These are phyloP conservation scores for Fabriciana adippe DNA, from an alignment of 2,888 invertebrate genomes.

Conservation along the genomic window DNA sequence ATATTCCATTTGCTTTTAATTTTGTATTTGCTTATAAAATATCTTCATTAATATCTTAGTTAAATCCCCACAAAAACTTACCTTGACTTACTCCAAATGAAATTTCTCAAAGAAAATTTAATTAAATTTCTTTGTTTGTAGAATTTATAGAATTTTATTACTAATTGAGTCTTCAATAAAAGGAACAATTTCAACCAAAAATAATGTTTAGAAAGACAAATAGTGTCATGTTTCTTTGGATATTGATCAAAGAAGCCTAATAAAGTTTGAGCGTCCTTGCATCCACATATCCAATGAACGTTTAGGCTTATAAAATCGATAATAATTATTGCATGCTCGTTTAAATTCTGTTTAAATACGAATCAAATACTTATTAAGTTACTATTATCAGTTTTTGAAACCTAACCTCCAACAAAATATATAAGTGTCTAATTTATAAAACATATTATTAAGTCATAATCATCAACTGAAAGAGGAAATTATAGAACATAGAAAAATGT, in stretches of 20 bases:
- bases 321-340: conserved; percentile 17
- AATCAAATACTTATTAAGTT: neutral
- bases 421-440: neutral
- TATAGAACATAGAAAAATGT: conserved; percentile 17
- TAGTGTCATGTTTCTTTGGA: conserved; percentile 15
- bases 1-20: too few relatives aligned
- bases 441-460: neutral
- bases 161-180: neutral
- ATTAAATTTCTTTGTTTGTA: neutral
- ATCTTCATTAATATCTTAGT: too few relatives aligned
- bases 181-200: neutral
- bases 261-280: conserved; percentile 32
- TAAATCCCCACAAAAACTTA: too few relatives aligned
- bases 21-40: too few relatives aligned
- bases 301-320: conserved; percentile 27
- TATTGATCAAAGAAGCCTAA: conserved; percentile 31
- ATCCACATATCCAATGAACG: conserved; percentile 28
- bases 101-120: neutral
- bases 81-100: too few relatives aligned
- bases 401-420: neutral
- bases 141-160: conserved; percentile 1
- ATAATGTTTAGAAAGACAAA: conserved; percentile 7
- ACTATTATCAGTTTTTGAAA: neutral
- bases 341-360: conserved; percentile 1
- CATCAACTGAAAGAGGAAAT: conserved; percentile 25